Base-by-base conservation (phyloP, 2,888 invertebrate genomes). In the Yponomeuta sedellus region DNA sequence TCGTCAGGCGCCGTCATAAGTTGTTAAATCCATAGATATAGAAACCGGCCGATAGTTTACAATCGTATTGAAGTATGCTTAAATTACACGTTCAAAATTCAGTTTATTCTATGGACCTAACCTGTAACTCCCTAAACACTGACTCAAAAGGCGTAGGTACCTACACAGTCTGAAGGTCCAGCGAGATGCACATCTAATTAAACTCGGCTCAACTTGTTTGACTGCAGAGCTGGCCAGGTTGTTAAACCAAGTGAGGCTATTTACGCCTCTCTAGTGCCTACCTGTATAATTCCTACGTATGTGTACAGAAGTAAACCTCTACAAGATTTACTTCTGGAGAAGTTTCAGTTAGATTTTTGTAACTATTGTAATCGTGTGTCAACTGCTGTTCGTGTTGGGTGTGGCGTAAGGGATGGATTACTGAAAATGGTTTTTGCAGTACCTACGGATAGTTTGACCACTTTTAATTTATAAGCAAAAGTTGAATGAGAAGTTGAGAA, bases 271-370 rank as follows among this genome's bases (percentile, higher is more conserved):
- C 28, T 66, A 44, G 64, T 39, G 58, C 25, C 39, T 19, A 65
- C 25, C 39, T 19, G 16, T 68, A 19, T 28, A 71, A 70, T 66
- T 66, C 66, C 65, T 66, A 20, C 59, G 10, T 52, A 56, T 56
- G 25, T 39, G 34, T 34, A 8, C 44, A 52, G 44, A 52, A 16
- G 44, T 52, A 52, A 52, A 16, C 16, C 12, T 52, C 44, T 12
- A 16, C 1, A 52, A 34, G 10, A 8, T 34, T 34, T 5, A 34
- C 34, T 34, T 34, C 6, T 34, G 8, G 34, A 34, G 34, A 34
- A 34, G 8, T 5, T 34, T 5, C 34, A 34, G 8, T 34, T 4
- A 25, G 25, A 2, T 25, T 25, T 25, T 25, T 5, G 25, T 25
- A 25, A 25, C 3, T 25, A 25, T 5, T 25, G 25, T 25, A 34